These are phyloP conservation scores for Xylota sylvarum DNA, from an alignment of 2,888 invertebrate species.

Conservation along the genomic window DNA sequence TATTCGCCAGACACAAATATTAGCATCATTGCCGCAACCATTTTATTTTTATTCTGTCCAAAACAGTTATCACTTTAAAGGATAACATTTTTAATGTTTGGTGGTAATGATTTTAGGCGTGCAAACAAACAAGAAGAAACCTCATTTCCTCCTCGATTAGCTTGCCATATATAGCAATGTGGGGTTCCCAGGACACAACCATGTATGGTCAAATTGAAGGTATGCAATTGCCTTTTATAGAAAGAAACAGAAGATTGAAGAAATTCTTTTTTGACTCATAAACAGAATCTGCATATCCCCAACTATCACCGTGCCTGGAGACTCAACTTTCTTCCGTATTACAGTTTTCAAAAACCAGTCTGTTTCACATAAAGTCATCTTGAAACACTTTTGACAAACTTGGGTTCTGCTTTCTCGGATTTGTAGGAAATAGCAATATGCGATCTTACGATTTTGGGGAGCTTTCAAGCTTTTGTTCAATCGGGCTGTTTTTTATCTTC, in stretches of 20 bases:
- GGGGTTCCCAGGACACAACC: not conserved
- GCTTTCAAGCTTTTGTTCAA: no score
- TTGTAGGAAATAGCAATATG: no score
- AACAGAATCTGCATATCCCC: not conserved
- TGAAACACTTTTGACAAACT: no score
- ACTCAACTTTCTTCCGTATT: no score
- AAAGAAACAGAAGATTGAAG: not conserved
- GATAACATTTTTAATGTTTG: not conserved
- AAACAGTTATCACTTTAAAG: not conserved
- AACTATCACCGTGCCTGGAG: no score
- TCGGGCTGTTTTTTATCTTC: no score
- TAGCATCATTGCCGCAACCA: not conserved
- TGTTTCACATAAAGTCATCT: no score
- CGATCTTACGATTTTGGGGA: no score
- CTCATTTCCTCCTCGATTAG: not conserved
- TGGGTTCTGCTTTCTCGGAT: no score
- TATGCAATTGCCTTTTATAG: no score
- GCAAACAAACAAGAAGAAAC: not conserved
- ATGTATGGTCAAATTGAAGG: not conserved
- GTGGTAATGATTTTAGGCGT: conserved; percentile 1
- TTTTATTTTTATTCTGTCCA: not conserved
- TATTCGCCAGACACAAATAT: not conserved
- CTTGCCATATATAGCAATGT: not conserved
- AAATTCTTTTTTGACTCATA: not conserved
- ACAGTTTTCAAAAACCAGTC: no score